Conservation (phyloP, 2,888 invertebrate genomes). For the Xylota sylvarum region DNA sequence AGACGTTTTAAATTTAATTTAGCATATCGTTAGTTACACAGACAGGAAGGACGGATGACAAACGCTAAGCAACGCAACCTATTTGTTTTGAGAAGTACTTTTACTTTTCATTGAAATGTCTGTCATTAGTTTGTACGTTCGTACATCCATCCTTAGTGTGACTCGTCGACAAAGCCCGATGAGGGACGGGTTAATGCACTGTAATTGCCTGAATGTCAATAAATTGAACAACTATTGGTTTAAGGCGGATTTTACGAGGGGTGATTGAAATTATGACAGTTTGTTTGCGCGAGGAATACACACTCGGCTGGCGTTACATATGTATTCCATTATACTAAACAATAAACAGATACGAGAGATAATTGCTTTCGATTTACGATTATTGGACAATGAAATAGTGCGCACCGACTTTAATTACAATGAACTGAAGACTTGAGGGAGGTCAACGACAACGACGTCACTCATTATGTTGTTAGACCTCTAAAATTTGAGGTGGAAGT, state of each 20-base stretch:
- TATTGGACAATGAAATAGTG: conserved; percentile 47
- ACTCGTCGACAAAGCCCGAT: conserved; percentile 43
- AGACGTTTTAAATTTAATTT: conserved; percentile 28
- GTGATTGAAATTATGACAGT: conserved; percentile 61
- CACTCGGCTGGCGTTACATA: too few relatives aligned
- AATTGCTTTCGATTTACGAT: conserved; percentile 71
- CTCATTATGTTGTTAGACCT: background rate
- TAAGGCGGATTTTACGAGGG: conserved; percentile 55
- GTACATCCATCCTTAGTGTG: conserved; percentile 4
- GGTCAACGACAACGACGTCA: conserved; percentile 48
- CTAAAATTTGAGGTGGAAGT: background rate
- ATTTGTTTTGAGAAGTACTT: conserved; percentile 54
- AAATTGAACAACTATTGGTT: conserved; percentile 74
- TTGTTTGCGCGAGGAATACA: conserved; percentile 38
- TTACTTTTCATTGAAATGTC: conserved; percentile 64
- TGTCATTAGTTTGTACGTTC: too few relatives aligned
- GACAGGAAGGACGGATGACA: background rate
- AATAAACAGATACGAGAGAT: conserved; percentile 50
- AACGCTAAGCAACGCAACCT: conserved; percentile 17
- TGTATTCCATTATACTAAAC: conserved; percentile 27
- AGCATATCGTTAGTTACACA: conserved; percentile 13
- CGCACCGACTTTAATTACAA: conserved; percentile 36
- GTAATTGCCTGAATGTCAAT: conserved; percentile 70
- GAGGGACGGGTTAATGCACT: conserved; percentile 70
- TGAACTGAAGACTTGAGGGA: background rate